Conservation (phyloP, 2,888 invertebrate species). For the Noctua janthina region DNA sequence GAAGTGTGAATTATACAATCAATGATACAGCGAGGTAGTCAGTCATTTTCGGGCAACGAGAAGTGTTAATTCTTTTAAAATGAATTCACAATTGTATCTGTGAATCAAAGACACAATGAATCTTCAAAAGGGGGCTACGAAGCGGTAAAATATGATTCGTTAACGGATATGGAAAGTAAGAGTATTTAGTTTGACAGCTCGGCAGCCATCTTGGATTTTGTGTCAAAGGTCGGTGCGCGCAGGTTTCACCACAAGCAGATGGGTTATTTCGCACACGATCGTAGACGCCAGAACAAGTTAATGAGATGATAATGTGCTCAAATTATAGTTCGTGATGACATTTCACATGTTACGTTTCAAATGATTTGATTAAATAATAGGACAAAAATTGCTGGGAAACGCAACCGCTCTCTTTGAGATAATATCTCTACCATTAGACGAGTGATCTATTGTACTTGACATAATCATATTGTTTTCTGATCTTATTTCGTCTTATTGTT, state of each 20-base stretch:
- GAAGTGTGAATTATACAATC: conserved; percentile 65
- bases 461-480: conserved; percentile 26
- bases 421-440: conserved; percentile 35
- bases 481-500: not conserved
- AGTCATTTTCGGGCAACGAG: conserved; percentile 72
- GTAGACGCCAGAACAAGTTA: conserved; percentile 72
- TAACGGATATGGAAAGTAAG: conserved; percentile 85
- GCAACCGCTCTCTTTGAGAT: conserved; percentile 39
- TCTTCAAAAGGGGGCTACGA: conserved; percentile 70
- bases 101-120: conserved; percentile 76
- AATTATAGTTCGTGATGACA: conserved; percentile 67
- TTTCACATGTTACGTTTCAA: conserved; percentile 60
- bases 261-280: conserved; percentile 80
- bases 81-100: conserved; percentile 76
- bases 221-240: conserved; percentile 85
- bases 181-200: conserved; percentile 85
- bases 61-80: conserved; percentile 74
- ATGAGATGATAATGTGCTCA: conserved; percentile 75
- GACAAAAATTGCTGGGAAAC: conserved; percentile 50
- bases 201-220: conserved; percentile 84
- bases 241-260: conserved; percentile 84
- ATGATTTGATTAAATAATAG: conserved; percentile 56
- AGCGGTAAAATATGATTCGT: conserved; percentile 80
- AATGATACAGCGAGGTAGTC: conserved; percentile 59
- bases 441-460: conserved; percentile 18